Evolutionary conservation across 2,113 vertebrate genomes (phyloP), one percentile per base, ranked within the genome.

Genomic region (Aplodontia rufa): DNA sequence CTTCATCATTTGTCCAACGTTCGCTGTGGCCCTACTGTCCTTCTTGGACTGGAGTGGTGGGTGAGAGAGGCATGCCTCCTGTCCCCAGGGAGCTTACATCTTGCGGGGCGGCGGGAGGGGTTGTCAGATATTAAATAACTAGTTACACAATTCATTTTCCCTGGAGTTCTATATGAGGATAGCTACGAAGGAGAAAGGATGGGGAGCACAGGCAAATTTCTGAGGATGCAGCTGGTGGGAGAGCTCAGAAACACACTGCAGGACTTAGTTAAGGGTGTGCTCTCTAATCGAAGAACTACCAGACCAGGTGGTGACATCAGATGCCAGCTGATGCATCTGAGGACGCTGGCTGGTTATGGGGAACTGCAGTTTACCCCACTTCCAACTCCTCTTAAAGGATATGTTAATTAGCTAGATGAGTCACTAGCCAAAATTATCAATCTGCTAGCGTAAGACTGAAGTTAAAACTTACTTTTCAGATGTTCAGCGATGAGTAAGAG

Each of bases 161-260:
- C 32, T 40, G 13, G 35, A 58, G 58, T 47, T 85, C 64, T 85
- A 1, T 45, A 8, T n/a, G 49, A n/a, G 35, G 30, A 47, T 16
- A 22, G 14, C 47, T n/a, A 4, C 19, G 24, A 51, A 76, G 45
- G n/a, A 66, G 14, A n/a, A 76, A 19, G 10, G 19, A 53, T 5
- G 3, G 8, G 10, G 11, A 86, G 9, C 75, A 6, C 6, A 17
- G n/a, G n/a, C n/a, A n/a, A n/a, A n/a, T n/a, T n/a, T n/a, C n/a
- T n/a, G n/a, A 2, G 8, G 19, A 14, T 47, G 24, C 32, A 4
- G 75, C 60, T 76, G 35, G 32, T 1, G 3, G 81, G 14, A 11
- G 32, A 60, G 26, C 0, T 32, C 5, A 5, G 6, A 19, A 26
- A 1, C 1, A 3, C 3, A 1, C 37, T 40, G 10, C 11, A 53